Evolutionary conservation across 2,888 invertebrate genomes (phyloP).

Genomic region (Nomada ferruginata): DNA sequence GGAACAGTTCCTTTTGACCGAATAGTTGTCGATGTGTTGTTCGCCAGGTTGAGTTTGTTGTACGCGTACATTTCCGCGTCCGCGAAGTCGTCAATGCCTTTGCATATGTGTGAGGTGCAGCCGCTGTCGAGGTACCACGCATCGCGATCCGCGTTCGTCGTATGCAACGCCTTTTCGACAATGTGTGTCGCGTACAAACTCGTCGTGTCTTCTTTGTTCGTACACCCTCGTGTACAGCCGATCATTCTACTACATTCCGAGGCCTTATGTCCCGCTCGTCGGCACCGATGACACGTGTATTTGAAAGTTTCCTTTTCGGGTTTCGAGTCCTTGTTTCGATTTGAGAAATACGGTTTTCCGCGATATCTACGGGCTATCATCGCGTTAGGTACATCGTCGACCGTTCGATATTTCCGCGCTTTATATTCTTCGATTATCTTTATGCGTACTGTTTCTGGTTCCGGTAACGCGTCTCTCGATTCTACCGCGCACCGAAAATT

Average conservation of each 20-base stretch:
- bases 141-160: neutral
- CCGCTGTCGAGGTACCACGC: constrained; percentile 54
- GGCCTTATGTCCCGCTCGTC: neutral
- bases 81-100: constrained; percentile 25
- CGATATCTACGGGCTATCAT: constrained; percentile 42
- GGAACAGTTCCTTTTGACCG: constrained; percentile 21
- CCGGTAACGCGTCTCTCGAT: constrained; percentile 61
- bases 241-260: neutral
- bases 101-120: constrained; percentile 53
- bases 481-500: constrained; percentile 58
- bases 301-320: neutral
- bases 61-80: constrained; percentile 7
- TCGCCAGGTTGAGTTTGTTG: constrained; percentile 49
- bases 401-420: constrained; percentile 31
- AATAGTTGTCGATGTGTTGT: constrained; percentile 36
- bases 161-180: constrained; percentile 1
- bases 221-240: neutral
- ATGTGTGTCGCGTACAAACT: neutral
- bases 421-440: constrained; percentile 61
- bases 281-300: neutral
- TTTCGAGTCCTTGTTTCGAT: neutral
- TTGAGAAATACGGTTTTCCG: neutral
- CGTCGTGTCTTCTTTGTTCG: neutral
- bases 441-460: constrained; percentile 54
- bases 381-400: constrained; percentile 11